Evolutionary conservation across 2,113 vertebrate genomes (phyloP).

Genomic region (Glaucidium brasilianum): DNA sequence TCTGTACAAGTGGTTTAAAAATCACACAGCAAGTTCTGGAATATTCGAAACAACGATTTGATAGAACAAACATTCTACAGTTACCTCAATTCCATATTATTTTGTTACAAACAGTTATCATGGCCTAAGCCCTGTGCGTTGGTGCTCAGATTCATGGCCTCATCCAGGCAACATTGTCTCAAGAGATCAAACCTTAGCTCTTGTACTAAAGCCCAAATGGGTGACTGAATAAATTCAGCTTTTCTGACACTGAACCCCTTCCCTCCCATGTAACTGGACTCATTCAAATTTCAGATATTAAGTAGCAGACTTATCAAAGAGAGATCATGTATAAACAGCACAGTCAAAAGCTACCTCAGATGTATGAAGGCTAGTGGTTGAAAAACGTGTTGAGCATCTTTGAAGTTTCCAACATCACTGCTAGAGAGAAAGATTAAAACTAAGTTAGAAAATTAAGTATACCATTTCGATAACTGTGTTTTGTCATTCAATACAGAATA

Average conservation of each 20-base stretch:
- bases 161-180: neutral
- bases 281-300: neutral
- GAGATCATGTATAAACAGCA: neutral
- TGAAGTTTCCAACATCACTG: neutral
- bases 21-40: neutral
- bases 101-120: neutral
- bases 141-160: neutral
- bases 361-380: neutral
- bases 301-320: neutral
- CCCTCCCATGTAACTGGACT: neutral
- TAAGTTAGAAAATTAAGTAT: neutral
- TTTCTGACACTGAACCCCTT: neutral
- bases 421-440: neutral
- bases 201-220: neutral
- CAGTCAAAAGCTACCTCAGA: neutral
- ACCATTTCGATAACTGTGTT: neutral
- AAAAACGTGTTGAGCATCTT: neutral
- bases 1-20: slow-evolving; percentile 30
- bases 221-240: neutral
- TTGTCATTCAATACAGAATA: neutral
- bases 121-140: neutral
- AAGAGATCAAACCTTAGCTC: neutral
- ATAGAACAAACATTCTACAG: neutral
- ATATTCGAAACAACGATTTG: neutral
- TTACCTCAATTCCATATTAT: neutral